These are phyloP conservation scores for Tupaia chinensis DNA, from an alignment of 2,113 vertebrate genomes.

Conservation along the genomic window DNA sequence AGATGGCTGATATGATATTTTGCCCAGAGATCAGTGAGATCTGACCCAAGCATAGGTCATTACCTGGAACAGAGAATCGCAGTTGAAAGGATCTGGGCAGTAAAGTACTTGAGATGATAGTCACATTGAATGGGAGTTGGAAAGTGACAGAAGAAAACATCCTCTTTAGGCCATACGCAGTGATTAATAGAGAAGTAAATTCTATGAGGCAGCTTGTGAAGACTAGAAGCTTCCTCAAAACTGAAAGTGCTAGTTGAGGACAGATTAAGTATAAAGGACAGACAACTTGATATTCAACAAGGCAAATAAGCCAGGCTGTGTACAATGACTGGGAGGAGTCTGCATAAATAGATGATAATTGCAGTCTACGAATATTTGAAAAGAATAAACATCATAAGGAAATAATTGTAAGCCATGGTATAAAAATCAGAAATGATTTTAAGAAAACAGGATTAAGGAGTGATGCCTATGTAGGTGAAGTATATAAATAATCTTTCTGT, in stretches of 20 bases:
- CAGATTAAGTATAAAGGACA: neutral
- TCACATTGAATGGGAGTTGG: neutral
- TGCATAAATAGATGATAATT: neutral
- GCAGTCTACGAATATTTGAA: neutral
- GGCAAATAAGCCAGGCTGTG: neutral
- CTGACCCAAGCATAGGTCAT: neutral
- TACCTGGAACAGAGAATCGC: neutral
- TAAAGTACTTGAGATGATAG: neutral
- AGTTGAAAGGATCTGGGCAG: neutral
- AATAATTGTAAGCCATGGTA: neutral
- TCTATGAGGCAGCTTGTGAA: neutral
- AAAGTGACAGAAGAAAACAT: constrained; percentile 24
- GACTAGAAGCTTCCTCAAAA: neutral
- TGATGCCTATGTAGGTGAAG: neutral
- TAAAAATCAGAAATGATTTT: neutral
- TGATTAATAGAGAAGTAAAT: neutral
- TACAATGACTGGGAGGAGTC: neutral
- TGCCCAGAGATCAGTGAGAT: neutral
- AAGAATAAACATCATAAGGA: neutral
- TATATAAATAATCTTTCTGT: neutral
- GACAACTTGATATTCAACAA: neutral
- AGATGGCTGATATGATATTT: neutral
- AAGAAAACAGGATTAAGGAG: neutral
- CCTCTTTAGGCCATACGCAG: neutral
- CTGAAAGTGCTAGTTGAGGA: neutral